Conservation (phyloP, 2,113 vertebrate genomes). For the Halichoeres trimaculatus region DNA sequence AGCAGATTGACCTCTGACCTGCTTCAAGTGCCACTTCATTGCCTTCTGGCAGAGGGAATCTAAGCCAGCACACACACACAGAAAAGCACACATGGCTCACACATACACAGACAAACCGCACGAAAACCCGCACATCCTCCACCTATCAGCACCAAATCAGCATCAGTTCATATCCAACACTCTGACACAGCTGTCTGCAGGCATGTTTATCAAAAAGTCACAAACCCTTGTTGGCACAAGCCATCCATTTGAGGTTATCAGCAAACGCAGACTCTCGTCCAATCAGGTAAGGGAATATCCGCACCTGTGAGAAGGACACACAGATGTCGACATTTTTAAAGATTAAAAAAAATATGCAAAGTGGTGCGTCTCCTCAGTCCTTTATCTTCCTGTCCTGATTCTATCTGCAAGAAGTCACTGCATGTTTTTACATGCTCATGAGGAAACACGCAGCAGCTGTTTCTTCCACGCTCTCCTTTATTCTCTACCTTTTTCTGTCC, state of each 20-base stretch:
- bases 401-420: conserved; percentile 41
- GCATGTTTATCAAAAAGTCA: conserved; percentile 54
- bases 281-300: conserved; percentile 98
- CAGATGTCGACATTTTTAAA: conserved; percentile 41
- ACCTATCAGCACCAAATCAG: conserved; percentile 15
- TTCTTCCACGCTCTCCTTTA: neutral
- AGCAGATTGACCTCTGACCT: conserved; percentile 79
- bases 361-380: conserved; percentile 24
- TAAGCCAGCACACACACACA: conserved; percentile 36
- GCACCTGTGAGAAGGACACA: conserved; percentile 86
- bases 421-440: conserved; percentile 12
- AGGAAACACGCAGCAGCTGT: conserved; percentile 2
- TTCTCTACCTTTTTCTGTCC: neutral
- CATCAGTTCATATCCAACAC: conserved; percentile 5
- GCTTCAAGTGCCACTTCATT: conserved; percentile 75
- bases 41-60: conserved; percentile 69
- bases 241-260: conserved; percentile 99
- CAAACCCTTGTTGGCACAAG: conserved; percentile 99
- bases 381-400: conserved; percentile 59
- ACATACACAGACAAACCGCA: conserved; percentile 2
- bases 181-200: conserved; percentile 27
- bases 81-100: conserved; percentile 5
- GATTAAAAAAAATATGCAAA: conserved; percentile 50
- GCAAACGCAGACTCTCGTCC: conserved; percentile 97
- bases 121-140: conserved; percentile 22